Evolutionary conservation across 1,140 invertebrate genomes (phyloP), one percentile per base, ranked within the genome.

Genomic region (Eumeta japonica): DNA sequence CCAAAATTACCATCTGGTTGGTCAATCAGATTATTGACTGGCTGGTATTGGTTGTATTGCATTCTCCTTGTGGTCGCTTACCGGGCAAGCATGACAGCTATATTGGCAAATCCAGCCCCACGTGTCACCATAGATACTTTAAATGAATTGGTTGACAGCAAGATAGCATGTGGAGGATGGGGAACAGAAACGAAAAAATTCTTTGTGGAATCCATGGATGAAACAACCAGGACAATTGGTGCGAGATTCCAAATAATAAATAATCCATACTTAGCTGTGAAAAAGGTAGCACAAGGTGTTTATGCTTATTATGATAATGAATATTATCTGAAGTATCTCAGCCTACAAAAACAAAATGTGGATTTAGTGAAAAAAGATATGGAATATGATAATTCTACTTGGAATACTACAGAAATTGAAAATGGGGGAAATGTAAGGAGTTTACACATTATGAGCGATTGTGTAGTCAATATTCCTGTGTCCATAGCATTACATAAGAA

Each of bases 11-110:
- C 88, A 0, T 76, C 75, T 7, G 84, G 83, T 15, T 90, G 88
- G 88, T 84, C 88, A 0, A 63, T 91, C 24, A 73, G 88, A 19
- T 62, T 90, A 10, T 74, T 91, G 9, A 88, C 88, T 12, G 88
- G 88, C 1, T 90, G 87, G 82, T 91, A 89, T 67, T 91, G 88
- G 88, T 55, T 91, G 0, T 92, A 90, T 52, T 88, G 85, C 50
- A 83, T 90, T 35, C 70, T 90, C 3, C 77, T 90, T 16, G 83
- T 85, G 0, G 86, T 88, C 2, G 79, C 83, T 2, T 92, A 92
- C 58, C 63, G 85, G 54, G 88, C 88, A 1, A 90, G 87, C 42
- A 85, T 92, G 80, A 91, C 89, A 0, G 88, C 89, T 0, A 86
- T 87, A 28, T 63, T 91, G 18, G 86, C 89, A 3, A 87, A 88